These are phyloP conservation scores for Gila orcuttii DNA, from an alignment of 2,113 vertebrate genomes.

Conservation along the genomic window DNA sequence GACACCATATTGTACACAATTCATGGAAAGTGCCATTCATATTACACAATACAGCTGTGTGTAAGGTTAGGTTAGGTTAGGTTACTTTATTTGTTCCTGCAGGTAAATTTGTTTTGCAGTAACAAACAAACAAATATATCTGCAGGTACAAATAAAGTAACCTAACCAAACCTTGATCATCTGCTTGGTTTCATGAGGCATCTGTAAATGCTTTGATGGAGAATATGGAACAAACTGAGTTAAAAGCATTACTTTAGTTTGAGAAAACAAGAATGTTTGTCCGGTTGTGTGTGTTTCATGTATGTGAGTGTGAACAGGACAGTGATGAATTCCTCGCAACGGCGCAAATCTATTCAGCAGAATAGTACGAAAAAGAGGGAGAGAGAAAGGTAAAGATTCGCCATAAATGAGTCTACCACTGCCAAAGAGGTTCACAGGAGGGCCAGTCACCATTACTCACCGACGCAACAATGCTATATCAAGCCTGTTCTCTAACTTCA, in stretches of 20 bases:
- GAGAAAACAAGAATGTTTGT: not conserved
- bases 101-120: no score
- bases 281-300: constrained; percentile 24
- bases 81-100: no score
- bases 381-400: constrained; percentile 43
- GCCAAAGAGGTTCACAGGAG: constrained; percentile 65
- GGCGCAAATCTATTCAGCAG: constrained; percentile 52
- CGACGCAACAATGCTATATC: constrained; percentile 62
- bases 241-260: not conserved
- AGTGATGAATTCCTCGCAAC: constrained; percentile 67
- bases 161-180: no score
- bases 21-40: not conserved
- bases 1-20: no score
- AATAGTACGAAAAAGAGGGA: constrained; percentile 29
- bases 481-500: constrained; percentile 44
- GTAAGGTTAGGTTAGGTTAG: not conserved
- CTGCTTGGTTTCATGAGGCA: not conserved
- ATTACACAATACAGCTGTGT: not conserved
- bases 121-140: no score
- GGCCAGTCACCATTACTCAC: constrained; percentile 67
- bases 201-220: not conserved
- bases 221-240: not conserved
- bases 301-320: constrained; percentile 69
- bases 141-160: no score
- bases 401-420: constrained; percentile 73